Conservation (phyloP, 92 coral and sea anemone genomes). For the Zoanthus sansibaricus region DNA sequence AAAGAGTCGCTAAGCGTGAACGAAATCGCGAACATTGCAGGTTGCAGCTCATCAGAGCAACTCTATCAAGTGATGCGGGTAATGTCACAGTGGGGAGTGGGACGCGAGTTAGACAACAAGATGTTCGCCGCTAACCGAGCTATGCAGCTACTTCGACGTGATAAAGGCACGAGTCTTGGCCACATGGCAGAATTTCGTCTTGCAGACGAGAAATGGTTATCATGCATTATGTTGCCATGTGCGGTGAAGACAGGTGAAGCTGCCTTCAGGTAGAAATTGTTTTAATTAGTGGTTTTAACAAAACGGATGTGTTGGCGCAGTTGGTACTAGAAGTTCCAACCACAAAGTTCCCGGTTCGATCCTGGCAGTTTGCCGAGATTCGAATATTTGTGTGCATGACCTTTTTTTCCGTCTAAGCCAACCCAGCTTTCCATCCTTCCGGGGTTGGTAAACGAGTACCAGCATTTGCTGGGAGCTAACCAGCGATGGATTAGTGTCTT, state of each 20-base stretch:
- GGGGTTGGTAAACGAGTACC: too few relatives aligned
- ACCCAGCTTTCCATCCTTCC: too few relatives aligned
- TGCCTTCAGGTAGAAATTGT: constrained; percentile 18
- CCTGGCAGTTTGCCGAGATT: too few relatives aligned
- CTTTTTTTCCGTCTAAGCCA: too few relatives aligned
- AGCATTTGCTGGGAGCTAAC: too few relatives aligned
- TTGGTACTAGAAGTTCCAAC: too few relatives aligned
- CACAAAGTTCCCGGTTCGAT: too few relatives aligned
- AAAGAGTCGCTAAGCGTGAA: constrained; percentile 32
- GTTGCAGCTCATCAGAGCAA: constrained; percentile 42
- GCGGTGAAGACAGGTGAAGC: constrained; percentile 19
- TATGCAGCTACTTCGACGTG: constrained; percentile 46
- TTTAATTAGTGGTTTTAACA: too few relatives aligned
- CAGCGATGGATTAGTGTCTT: too few relatives aligned
- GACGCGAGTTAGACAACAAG: constrained; percentile 45
- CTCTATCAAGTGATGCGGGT: constrained; percentile 47
- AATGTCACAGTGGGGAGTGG: constrained; percentile 53
- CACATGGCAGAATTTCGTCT: constrained; percentile 36
- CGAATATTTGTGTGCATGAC: too few relatives aligned
- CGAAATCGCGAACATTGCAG: constrained; percentile 36
- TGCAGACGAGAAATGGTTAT: constrained; percentile 40
- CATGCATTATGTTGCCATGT: constrained; percentile 15
- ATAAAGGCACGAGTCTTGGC: constrained; percentile 56
- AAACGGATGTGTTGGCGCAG: too few relatives aligned
- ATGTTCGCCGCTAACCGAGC: constrained; percentile 48